These are phyloP conservation scores for Numenius arquata DNA, from an alignment of 2,113 vertebrate genomes.

Conservation along the genomic window DNA sequence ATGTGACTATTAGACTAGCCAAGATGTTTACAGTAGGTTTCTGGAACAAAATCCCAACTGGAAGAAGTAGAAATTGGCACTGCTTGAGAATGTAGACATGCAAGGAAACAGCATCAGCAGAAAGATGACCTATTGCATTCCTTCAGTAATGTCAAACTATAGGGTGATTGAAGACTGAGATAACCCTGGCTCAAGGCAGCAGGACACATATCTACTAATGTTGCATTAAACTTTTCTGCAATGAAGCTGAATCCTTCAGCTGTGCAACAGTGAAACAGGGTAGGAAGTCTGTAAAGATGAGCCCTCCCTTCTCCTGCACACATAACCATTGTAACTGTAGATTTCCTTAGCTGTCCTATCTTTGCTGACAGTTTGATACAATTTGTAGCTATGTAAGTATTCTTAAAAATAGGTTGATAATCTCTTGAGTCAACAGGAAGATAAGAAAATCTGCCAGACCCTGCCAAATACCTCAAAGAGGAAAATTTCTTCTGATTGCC, in stretches of 20 bases:
- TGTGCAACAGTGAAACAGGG: not conserved
- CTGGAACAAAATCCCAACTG: not conserved
- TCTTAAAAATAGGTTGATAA: slow-evolving; percentile 16
- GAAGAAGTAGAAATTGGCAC: not conserved
- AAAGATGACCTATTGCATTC: not conserved
- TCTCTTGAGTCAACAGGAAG: not conserved
- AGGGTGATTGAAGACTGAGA: not conserved
- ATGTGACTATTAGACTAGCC: not conserved
- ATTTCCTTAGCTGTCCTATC: not conserved
- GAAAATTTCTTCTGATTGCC: not conserved
- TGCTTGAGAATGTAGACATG: not conserved
- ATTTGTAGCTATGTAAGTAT: not conserved
- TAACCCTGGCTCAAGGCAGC: not conserved
- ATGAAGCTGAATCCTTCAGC: not conserved
- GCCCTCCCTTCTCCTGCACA: not conserved
- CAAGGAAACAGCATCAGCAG: not conserved
- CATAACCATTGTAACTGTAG: not conserved
- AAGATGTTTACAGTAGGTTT: not conserved
- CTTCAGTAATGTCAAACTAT: not conserved
- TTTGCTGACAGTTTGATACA: not conserved
- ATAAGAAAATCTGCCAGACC: not conserved
- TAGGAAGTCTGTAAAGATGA: not conserved
- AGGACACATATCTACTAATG: not conserved
- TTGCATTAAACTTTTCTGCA: not conserved
- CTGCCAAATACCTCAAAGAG: not conserved